phyloP scores from a whole-genome alignment of 2,797 vertebrate genomes.

The Anomalospiza imberbis region DNA sequence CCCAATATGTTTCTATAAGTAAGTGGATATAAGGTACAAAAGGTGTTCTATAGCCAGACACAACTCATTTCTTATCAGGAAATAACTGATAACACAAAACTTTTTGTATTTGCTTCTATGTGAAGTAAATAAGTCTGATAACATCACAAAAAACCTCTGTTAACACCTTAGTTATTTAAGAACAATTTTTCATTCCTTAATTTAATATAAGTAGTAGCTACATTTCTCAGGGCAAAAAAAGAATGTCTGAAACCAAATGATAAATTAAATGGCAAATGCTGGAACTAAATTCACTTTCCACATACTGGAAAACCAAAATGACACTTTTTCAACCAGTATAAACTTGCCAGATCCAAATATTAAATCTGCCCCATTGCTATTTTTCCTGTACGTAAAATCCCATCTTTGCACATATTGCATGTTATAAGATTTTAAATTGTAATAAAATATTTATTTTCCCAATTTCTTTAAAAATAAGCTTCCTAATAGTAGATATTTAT shows the following conservation, averaged over 20 bases:
- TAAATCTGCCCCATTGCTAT: background rate
- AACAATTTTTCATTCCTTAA: background rate
- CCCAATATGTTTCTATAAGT: background rate
- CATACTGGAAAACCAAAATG: slow-evolving; percentile 9
- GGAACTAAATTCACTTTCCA: background rate
- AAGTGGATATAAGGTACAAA: background rate
- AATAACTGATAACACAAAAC: background rate
- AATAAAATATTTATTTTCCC: slow-evolving; percentile 55
- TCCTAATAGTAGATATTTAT: slow-evolving; percentile 68
- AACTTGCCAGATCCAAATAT: slow-evolving; percentile 16
- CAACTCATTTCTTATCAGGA: background rate
- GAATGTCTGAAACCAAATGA: slow-evolving; percentile 8
- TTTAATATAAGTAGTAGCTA: background rate
- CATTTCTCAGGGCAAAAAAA: background rate
- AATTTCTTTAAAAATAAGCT: slow-evolving; percentile 62
- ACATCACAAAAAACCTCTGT: background rate
- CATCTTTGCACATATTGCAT: slow-evolving; percentile 45
- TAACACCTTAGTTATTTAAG: background rate
- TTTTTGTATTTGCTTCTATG: background rate
- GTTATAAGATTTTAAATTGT: slow-evolving; percentile 46
- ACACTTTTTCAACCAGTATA: background rate
- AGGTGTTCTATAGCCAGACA: background rate
- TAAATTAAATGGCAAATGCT: slow-evolving; percentile 11
- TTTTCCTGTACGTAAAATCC: slow-evolving; percentile 27
- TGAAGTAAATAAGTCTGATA: background rate